Base-by-base conservation (phyloP, 2,113 vertebrate species). In the Cichladusa arquata region DNA sequence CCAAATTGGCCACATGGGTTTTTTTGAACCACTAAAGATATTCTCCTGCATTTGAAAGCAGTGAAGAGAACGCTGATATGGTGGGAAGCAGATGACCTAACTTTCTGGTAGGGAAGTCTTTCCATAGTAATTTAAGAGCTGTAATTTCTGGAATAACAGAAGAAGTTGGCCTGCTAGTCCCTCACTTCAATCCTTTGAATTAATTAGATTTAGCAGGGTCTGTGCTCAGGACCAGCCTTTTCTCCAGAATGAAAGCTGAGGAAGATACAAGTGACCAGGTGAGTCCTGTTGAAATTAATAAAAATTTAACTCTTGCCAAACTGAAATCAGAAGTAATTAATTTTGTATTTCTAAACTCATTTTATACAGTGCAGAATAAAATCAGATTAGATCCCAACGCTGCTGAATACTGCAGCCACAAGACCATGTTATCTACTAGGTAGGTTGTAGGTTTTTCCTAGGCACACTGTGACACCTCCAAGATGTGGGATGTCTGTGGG, bases 391-490 rank as follows among this genome's bases (percentile, higher is more conserved):
- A 8, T 86, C 33, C 66, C 45, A 65, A 7, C 34, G 24, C 8
- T 38, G 29, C 44, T 36, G 23, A 61, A 50, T 70, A 34, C 15
- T 72, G 34, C 3, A 19, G 24, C 20, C 85, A 65, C 9, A 26
- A 17, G 22, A 40, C 34, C 29, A 18, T 0, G 0, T 67, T 71
- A n/a, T 17, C 34, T 64, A 1, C 20, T 10, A 16, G 0, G 1
- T 2, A 25, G 20, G 9, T 38, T 1, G 1, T 1, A n/a, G 28
- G 10, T 47, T 87, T 74, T 87, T 72, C 18, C 61, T 25, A 22
- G 42, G 29, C 0, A 9, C 8, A 6, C 13, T 12, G 4, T 13
- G 33, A 47, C 51, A 36, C 9, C 56, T 42, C 15, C 36, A 70
- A 9, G 19, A 11, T 1, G 9, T 22, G 33, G 17, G 57, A 11